A percentile compares a stretch with the other conserved stretches of the same genome.
Evolutionary conservation across 1,140 invertebrate genomes (phyloP).

Genomic region (Oryzaephilus surinamensis): DNA sequence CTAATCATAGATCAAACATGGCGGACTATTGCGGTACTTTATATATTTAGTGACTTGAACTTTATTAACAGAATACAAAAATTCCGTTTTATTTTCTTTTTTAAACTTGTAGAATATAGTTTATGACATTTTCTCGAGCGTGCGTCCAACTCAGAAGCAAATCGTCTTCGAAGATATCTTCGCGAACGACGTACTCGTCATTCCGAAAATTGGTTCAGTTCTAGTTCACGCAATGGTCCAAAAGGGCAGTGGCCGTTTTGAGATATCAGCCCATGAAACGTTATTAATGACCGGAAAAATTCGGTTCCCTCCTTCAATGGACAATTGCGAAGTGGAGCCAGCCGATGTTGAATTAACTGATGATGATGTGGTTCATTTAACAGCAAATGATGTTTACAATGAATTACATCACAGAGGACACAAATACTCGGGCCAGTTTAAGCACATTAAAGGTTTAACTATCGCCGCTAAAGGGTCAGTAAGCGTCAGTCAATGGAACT

Average conservation of each 20-base stretch:
- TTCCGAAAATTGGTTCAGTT: constrained; percentile 59
- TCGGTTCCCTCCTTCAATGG: constrained; percentile 37
- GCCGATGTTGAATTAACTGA: constrained; percentile 34
- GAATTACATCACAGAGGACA: constrained; percentile 85
- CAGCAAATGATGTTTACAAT: constrained; percentile 78
- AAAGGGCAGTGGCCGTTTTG: constrained; percentile 73
- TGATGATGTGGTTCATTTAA: constrained; percentile 38
- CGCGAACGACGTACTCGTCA: constrained; percentile 71
- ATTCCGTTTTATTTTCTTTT: not conserved
- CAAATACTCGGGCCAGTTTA: constrained; percentile 51
- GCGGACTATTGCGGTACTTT: no score
- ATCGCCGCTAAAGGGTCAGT: constrained; percentile 24
- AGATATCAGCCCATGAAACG: constrained; percentile 70
- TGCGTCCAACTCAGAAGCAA: constrained; percentile 42
- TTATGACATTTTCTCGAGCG: constrained; percentile 20
- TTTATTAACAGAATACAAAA: no score
- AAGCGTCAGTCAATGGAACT: constrained; percentile 18
- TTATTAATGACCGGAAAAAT: constrained; percentile 67
- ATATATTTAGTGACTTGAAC: not conserved
- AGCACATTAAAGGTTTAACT: constrained; percentile 23
- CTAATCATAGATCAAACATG: no score
- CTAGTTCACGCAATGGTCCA: constrained; percentile 78
- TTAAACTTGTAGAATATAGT: constrained; percentile 18
- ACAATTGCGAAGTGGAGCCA: constrained; percentile 34
- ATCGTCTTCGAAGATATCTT: constrained; percentile 81